Percentiles rank a stretch among this genome's conserved stretches.
Evolutionary conservation across 2,888 invertebrate genomes (phyloP).

Genomic region (Xylophagus ater): DNA sequence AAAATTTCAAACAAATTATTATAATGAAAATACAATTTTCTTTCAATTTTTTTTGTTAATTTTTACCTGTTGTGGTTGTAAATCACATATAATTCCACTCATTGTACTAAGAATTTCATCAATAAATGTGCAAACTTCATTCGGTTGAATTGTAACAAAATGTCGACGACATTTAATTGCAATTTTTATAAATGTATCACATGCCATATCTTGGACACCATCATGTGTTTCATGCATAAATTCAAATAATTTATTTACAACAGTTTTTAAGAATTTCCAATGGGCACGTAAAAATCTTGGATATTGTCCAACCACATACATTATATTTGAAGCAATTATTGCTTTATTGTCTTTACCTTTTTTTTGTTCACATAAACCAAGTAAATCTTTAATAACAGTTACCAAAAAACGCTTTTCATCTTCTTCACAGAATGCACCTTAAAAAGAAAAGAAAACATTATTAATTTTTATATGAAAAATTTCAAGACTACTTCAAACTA

Average conservation of each 20-base stretch:
- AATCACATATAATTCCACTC: conserved; percentile 96
- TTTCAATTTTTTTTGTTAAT: neutral
- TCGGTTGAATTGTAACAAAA: conserved; percentile 92
- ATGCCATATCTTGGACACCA: conserved; percentile 99
- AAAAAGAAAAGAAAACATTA: conserved; percentile 11
- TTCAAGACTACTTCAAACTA: too few relatives aligned
- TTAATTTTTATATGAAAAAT: too few relatives aligned
- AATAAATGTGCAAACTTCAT: conserved; percentile 95
- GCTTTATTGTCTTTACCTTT: conserved; percentile 98
- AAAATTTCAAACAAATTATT: neutral
- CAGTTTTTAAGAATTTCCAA: conserved; percentile 99
- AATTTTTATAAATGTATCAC: conserved; percentile 99
- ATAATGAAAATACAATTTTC: neutral
- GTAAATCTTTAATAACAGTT: conserved; percentile 93
- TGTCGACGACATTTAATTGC: conserved; percentile 95
- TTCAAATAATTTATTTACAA: conserved; percentile 98
- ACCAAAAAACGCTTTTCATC: conserved; percentile 98
- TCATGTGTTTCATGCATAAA: conserved; percentile 99
- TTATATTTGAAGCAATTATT: conserved; percentile 98
- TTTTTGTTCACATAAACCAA: conserved; percentile 96
- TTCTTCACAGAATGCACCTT: conserved; percentile 89
- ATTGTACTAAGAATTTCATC: conserved; percentile 95
- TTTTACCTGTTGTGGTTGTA: conserved; percentile 88
- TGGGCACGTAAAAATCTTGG: conserved; percentile 97
- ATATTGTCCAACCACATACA: conserved; percentile 99